Conservation (phyloP, 2,888 invertebrate genomes). For the Volucella inflata region DNA sequence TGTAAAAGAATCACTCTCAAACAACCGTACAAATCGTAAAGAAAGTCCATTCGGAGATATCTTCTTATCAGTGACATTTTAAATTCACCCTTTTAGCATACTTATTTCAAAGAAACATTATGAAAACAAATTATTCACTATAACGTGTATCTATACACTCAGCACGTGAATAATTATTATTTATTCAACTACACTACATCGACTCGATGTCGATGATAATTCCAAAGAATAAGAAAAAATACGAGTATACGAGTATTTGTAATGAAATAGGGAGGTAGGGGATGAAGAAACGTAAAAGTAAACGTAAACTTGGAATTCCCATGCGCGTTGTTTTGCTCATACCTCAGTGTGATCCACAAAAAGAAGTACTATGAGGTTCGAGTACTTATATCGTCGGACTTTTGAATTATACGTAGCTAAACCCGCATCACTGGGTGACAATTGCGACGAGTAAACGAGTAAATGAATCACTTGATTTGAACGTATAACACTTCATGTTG, state of each 20-base stretch:
- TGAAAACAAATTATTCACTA: slow-evolving; percentile 17
- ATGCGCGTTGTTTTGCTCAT: slow-evolving; percentile 18
- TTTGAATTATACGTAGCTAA: slow-evolving; percentile 49
- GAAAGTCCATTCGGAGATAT: too few species aligned
- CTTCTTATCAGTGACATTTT: too few species aligned
- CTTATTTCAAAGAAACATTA: background rate
- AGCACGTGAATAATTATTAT: slow-evolving; percentile 10
- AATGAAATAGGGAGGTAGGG: too few species aligned
- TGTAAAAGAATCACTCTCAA: too few species aligned
- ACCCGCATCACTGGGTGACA: slow-evolving; percentile 23
- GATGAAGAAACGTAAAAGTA: background rate
- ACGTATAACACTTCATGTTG: slow-evolving; percentile 48
- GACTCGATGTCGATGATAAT: slow-evolving; percentile 18
- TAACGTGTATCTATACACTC: background rate
- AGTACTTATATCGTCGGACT: slow-evolving; percentile 2
- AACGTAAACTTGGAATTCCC: slow-evolving; percentile 64
- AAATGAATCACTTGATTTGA: slow-evolving; percentile 55
- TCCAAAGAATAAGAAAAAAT: slow-evolving; percentile 33
- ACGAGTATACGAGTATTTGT: too few species aligned
- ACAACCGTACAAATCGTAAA: too few species aligned
- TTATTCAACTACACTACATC: slow-evolving; percentile 6
- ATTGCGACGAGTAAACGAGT: background rate
- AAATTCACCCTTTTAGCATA: too few species aligned
- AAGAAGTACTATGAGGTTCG: slow-evolving; percentile 1
- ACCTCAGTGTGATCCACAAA: slow-evolving; percentile 60